Percentiles rank a stretch among this genome's conserved stretches.
Evolutionary conservation across 2,113 vertebrate species (phyloP).

Genomic region (Corythornis vintsioides): DNA sequence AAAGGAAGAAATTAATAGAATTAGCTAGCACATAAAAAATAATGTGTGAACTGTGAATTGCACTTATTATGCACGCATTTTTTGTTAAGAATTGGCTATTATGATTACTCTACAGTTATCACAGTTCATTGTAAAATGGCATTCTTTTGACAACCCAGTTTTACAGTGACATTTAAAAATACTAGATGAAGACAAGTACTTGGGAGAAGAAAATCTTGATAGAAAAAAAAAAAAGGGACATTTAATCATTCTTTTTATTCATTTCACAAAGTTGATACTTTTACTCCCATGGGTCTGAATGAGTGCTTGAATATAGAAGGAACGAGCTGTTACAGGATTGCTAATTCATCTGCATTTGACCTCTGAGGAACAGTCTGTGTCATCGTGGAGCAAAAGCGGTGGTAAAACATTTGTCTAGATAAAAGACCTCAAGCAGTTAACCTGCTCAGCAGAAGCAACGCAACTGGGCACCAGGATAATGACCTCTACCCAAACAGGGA

Average conservation of each 20-base stretch:
- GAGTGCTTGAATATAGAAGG: slow-evolving; percentile 11
- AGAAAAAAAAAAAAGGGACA: background rate
- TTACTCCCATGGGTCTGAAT: background rate
- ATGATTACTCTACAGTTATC: background rate
- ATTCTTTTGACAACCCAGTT: background rate
- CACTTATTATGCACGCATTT: background rate
- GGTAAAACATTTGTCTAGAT: slow-evolving; percentile 79
- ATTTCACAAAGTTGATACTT: background rate
- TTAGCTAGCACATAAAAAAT: background rate
- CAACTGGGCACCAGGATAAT: slow-evolving; percentile 74
- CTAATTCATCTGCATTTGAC: slow-evolving; percentile 58
- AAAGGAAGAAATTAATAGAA: background rate
- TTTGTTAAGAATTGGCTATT: background rate
- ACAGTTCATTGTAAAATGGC: background rate
- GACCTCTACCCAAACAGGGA: slow-evolving; percentile 80
- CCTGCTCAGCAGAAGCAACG: slow-evolving; percentile 77
- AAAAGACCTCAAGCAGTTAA: slow-evolving; percentile 81
- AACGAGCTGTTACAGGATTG: slow-evolving; percentile 44
- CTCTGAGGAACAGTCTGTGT: slow-evolving; percentile 70
- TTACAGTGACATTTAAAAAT: background rate
- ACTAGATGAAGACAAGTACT: background rate
- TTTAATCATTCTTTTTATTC: slow-evolving; percentile 39
- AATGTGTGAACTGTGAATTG: background rate
- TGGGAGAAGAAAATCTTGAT: background rate
- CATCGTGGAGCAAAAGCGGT: slow-evolving; percentile 63